phyloP scores from a whole-genome alignment of 2,113 vertebrate species.

The Rhabdornis inornatus region DNA sequence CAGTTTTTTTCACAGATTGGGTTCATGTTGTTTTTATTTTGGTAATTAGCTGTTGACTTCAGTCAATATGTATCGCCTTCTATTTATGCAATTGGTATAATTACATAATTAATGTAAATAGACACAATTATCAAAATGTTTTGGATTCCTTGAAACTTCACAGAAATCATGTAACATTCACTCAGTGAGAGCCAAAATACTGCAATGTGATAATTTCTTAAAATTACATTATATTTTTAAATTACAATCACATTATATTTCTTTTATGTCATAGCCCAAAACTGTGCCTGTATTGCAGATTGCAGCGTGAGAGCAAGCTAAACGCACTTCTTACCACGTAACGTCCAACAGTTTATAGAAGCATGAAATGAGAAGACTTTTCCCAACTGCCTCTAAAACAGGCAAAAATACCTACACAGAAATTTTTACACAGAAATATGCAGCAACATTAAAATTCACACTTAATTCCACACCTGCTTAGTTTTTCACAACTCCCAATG shows the following conservation, averaged over 20 bases:
- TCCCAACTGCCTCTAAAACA: background rate
- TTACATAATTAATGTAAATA: constrained; percentile 61
- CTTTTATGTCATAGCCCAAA: background rate
- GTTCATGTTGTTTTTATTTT: constrained; percentile 32
- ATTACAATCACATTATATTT: background rate
- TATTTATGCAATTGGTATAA: constrained; percentile 46
- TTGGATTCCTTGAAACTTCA: constrained; percentile 36
- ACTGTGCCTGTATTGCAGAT: background rate
- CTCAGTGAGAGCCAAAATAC: background rate
- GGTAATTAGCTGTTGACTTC: constrained; percentile 28
- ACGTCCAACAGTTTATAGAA: background rate
- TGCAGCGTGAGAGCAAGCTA: background rate
- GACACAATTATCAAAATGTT: constrained; percentile 31
- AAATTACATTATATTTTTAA: background rate
- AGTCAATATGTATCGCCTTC: background rate
- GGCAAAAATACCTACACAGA: background rate
- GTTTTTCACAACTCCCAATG: background rate
- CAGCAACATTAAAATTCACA: background rate
- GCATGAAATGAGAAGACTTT: background rate
- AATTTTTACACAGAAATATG: background rate
- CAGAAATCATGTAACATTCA: background rate
- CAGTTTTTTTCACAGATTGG: background rate
- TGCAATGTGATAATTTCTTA: background rate
- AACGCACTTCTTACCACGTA: background rate
- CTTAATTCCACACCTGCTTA: background rate